Evolutionary conservation across 2,113 vertebrate genomes (phyloP), one percentile per base, ranked within the genome.

Genomic region (Tringa solitaria): DNA sequence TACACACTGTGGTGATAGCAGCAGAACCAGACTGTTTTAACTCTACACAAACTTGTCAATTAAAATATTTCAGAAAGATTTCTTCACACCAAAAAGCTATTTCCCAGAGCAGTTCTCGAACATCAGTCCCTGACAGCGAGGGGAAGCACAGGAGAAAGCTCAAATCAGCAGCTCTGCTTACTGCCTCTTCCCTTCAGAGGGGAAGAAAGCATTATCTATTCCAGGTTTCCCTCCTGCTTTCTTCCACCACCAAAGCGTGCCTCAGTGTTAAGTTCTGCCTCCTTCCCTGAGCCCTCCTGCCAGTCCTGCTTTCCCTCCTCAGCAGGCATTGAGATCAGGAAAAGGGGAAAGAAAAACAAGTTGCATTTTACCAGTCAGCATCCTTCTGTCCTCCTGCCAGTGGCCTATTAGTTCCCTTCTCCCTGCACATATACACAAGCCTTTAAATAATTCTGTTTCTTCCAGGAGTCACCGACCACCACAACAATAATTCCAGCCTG

Each of bases 1-100:
- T 11, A 64, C 46, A 28, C 1, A 0, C 19, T 24, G 51, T 4
- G 3, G 41, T 19, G 35, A 73, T 0, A 41, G 32, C 43, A 87
- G 59, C 33, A 76, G 51, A 83, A 51, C 50, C 32, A 59, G 46
- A 23, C 20, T 54, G 26, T 59, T 94, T 53, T 11, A 85, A 53
- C 28, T 65, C 33, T 35, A 23, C 11, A 16, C 50, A 59, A 61
- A 6, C n/a, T 27, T 79, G 19, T 63, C 41, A 84, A 28, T 22
- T 10, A 39, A 81, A 87, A 48, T 16, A 28, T 43, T 68, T 37
- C 56, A 63, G 54, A 60, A 32, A 72, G 7, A 76, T n/a, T 76
- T 94, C 48, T 73, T 83, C 65, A 76, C 10, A 72, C 7, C 43
- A 84, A 48, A 48, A 76, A 73, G 23, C 17, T 8, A 5, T 43